A percentile compares a stretch with the other conserved stretches of the same genome.
phyloP scores from a whole-genome alignment of 2,113 vertebrate genomes.

The Charina bottae region DNA sequence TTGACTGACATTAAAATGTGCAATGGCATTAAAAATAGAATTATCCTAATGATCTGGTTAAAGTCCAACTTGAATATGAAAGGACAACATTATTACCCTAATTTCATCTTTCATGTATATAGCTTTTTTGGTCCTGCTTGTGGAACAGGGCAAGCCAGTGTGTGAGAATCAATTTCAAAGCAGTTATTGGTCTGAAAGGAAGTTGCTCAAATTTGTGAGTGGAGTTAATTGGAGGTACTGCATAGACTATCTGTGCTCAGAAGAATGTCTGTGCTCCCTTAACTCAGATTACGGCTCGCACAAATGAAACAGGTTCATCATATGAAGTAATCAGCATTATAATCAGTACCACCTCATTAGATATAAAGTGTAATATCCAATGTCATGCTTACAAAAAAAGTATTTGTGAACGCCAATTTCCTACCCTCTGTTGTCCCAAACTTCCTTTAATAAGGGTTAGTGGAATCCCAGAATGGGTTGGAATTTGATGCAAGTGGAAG shows the following conservation, averaged over 20 bases:
- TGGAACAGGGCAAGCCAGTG: no score
- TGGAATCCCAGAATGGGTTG: no score
- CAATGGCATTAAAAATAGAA: conserved; percentile 29
- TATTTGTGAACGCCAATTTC: no score
- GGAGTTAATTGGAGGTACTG: neutral
- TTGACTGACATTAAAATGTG: neutral
- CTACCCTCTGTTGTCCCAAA: no score
- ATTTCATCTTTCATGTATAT: neutral
- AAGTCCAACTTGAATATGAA: conserved; percentile 7
- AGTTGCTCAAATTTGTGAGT: neutral
- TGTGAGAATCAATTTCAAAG: neutral
- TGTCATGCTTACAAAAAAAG: no score
- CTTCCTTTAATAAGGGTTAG: no score
- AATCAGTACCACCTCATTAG: no score
- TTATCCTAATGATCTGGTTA: conserved; percentile 2
- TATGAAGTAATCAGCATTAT: no score
- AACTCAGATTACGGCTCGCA: neutral
- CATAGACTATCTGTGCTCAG: neutral
- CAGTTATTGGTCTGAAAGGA: neutral
- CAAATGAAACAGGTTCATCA: no score
- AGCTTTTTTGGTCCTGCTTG: no score
- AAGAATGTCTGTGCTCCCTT: neutral
- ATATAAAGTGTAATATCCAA: no score
- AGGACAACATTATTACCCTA: fast-evolving
- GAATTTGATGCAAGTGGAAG: no score